A percentile compares a stretch with the other conserved stretches of the same genome.
Evolutionary conservation across 2,113 vertebrate genomes (phyloP).

Genomic region (rabbit (Oryctolagus cuniculus)): mOryCun1.1 NC_091437.1:21648501-21649000

Average conservation of each 20-base stretch:
- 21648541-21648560: too few species aligned
- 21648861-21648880: slow-evolving; percentile 28
- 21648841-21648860: background rate
- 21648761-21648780: background rate
- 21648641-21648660: background rate
- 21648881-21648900: background rate
- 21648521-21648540: too few species aligned
- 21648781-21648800: background rate
- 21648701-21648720: background rate
- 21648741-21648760: background rate
- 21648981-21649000: background rate
- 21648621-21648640: background rate
- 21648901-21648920: background rate
- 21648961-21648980: background rate
- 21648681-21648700: background rate
- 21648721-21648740: background rate
- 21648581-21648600: too few species aligned
- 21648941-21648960: background rate
- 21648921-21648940: background rate
- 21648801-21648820: background rate
- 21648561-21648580: too few species aligned
- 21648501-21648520: too few species aligned
- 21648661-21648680: background rate
- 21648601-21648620: background rate
- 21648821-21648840: background rate